Conservation (phyloP, 2,113 vertebrate species). For the Aramus guarauna region DNA sequence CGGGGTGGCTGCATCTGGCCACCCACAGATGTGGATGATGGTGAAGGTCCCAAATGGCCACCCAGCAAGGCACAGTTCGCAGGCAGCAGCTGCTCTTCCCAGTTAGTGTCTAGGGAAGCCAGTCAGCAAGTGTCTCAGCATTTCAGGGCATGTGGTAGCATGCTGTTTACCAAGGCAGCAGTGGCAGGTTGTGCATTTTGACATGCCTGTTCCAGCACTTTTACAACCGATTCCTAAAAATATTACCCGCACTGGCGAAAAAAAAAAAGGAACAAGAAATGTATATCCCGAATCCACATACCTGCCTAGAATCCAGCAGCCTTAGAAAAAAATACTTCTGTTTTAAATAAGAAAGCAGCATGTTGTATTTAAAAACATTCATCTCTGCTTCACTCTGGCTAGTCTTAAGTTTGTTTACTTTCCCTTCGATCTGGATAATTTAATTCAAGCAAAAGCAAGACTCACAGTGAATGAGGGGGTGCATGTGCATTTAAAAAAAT, state of each 20-base stretch:
- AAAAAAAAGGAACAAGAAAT: not conserved
- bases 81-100: not conserved
- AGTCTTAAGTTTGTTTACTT: not conserved
- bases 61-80: not conserved
- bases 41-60: not conserved
- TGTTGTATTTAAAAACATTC: fast-evolving
- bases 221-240: not conserved
- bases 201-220: not conserved
- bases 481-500: not conserved
- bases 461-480: not conserved
- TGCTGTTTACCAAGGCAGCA: not conserved
- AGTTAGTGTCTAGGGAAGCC: not conserved
- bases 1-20: not conserved
- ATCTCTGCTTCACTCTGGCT: not conserved
- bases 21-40: not conserved
- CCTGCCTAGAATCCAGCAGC: not conserved
- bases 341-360: not conserved
- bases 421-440: not conserved
- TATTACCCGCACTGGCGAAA: not conserved
- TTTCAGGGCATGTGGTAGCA: not conserved
- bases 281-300: not conserved
- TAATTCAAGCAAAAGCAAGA: not conserved
- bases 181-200: not conserved
- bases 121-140: not conserved
- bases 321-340: not conserved